Conservation (phyloP, 2,113 vertebrate species). For the Thamnophis sirtalis region DNA sequence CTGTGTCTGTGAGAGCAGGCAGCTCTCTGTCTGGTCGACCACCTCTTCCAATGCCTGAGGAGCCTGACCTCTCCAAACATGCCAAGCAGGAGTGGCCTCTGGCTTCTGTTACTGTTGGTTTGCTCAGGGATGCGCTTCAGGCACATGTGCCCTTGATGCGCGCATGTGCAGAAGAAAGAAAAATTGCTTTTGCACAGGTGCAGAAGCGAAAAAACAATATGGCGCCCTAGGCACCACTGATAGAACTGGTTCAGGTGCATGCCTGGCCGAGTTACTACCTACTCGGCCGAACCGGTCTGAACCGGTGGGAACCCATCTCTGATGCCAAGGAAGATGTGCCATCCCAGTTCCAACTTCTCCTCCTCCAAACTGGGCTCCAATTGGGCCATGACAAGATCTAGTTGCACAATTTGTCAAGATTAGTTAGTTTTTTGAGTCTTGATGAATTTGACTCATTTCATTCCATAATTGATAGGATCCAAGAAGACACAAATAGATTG, state of each 20-base stretch:
- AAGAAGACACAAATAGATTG: not conserved
- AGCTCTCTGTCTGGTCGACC: not conserved
- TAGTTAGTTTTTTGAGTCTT: not conserved
- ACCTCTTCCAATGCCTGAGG: not conserved
- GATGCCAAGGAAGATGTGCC: not conserved
- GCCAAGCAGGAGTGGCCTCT: not conserved
- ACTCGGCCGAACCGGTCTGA: too few relatives aligned
- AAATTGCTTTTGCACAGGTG: too few relatives aligned
- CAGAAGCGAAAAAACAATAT: too few relatives aligned
- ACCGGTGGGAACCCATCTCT: too few relatives aligned
- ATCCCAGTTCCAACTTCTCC: not conserved
- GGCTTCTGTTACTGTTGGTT: too few relatives aligned
- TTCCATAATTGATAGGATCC: not conserved
- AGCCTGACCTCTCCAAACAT: not conserved
- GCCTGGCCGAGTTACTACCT: too few relatives aligned
- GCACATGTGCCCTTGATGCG: too few relatives aligned
- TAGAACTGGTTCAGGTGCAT: too few relatives aligned
- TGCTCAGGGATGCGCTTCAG: too few relatives aligned
- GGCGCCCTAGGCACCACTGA: too few relatives aligned
- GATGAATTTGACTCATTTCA: not conserved
- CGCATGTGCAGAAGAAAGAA: too few relatives aligned
- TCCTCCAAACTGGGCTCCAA: not conserved
- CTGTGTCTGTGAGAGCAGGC: not conserved
- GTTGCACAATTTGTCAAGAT: not conserved
- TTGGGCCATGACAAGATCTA: not conserved